Base-by-base conservation (phyloP, 2,797 vertebrate species). In the Schizothorax lantsangensis region DNA sequence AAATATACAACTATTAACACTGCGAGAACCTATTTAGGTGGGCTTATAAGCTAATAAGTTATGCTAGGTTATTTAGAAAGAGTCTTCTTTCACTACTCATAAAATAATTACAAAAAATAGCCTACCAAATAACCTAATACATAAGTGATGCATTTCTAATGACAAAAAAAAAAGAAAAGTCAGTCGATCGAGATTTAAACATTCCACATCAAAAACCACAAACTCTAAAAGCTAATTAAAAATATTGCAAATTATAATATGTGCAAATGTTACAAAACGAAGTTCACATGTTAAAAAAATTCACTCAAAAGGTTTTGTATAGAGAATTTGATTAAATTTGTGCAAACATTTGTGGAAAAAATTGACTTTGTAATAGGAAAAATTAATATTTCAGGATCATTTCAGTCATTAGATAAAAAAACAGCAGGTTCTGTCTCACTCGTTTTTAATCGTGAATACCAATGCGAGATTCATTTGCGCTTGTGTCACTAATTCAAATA, bases 401-500 rank as follows among this genome's bases (percentile, higher is more conserved):
- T 75, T 86, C 30, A 68, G 47, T 69, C 57, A 88, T 75, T 81
- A 80, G 33, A 84, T 82, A 74, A 89, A 83, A 88, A 43, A 66
- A 33, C 57, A 59, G 47, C 59, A 71, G 36, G 75, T 83, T 47
- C 47, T 19, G 6, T 82, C 66, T 84, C 75, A 9, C 43, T 54
- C 43, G 19, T 77, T 54, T 79, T 88, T 86, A 86, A 86, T 74
- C n/a, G 21, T 23, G 7, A 83, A 85, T 57, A 84, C 59, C 73
- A 80, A 68, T 57, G 26, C 74, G 30, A 78, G 43, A 88, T 88
- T 82, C 1, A 82, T 83, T 89, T 84, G 69, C 30, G 73, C 74
- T 80, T 75, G 78, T 85, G 79, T 89, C 79, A 64, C 74, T 89
- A 89, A 89, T 87, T 88, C 83, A 83, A 73, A 89, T 88, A 87